Base-by-base conservation (phyloP, 1,140 invertebrate species). In the Chymomyza costata region DNA sequence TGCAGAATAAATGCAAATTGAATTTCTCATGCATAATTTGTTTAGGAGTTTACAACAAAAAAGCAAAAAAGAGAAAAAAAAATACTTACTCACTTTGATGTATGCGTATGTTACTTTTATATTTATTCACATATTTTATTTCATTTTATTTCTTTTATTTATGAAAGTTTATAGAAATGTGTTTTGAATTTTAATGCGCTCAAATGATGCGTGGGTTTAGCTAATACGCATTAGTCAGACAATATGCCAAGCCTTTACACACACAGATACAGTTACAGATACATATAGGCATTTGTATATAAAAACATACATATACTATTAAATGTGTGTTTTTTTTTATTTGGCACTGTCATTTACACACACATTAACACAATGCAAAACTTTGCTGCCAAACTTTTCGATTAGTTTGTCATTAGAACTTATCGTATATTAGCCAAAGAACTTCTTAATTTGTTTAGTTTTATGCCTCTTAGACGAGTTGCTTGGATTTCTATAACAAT, bases 1-100 rank as follows among this genome's bases (percentile, higher is more conserved):
- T 80, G 73, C 74, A 65, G 81, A 80, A 80, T 81, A 80, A 80
- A 80, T 80, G 73, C 73, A 80, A 80, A 80, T 80, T 80, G 73
- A 80, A 80, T 80, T 80, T 68, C 67, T 73, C 73, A 80, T 81
- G 73, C 73, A 80, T 80, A 80, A 80, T 80, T 80, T 80, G 73
- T 66, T 78, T 78, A 63, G 58, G 80, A 78, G 54, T 76, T 71
- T 63, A 60, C 60, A 55, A 47, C 43, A 51, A 48, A 19, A 40
- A 35, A 39, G 5, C 19, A 37, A 10, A 45, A 55, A 50, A 49
- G 59, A 50, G 54, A 44, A 35, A 35, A 14, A 11, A 6, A 6
- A 11, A 34, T 11, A n/a, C 7, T n/a, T 17, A 18, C 31, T 28
- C 57, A 73, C 67, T 80, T 80, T 80, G 73, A 80, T 80, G 67